These are phyloP conservation scores for Podiceps cristatus DNA, from an alignment of 2,113 vertebrate species.

Conservation along the genomic window DNA sequence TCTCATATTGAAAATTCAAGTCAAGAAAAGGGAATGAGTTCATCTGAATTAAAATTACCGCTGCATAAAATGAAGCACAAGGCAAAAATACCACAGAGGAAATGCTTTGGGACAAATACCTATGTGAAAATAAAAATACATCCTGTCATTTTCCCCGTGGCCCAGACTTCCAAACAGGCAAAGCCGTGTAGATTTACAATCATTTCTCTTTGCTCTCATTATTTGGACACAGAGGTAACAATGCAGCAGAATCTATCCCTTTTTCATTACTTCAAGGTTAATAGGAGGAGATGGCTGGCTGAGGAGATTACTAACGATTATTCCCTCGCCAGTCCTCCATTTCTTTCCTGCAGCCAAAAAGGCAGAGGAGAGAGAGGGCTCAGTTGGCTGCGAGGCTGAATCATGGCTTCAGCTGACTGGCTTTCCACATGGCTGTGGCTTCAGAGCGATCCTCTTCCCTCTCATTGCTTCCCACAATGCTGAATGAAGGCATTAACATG, in stretches of 20 bases:
- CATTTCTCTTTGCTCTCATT: neutral
- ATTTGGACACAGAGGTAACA: neutral
- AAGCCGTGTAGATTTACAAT: neutral
- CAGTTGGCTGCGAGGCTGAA: neutral
- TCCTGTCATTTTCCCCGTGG: neutral
- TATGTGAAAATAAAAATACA: neutral
- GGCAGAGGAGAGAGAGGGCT: neutral
- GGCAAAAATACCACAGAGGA: neutral
- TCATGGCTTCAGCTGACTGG: neutral
- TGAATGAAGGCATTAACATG: neutral
- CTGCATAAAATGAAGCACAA: neutral
- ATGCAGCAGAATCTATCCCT: neutral
- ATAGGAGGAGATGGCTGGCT: neutral
- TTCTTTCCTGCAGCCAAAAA: neutral
- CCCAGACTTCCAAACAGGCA: neutral
- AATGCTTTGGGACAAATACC: neutral
- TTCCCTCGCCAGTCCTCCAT: neutral
- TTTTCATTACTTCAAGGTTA: conserved; percentile 43
- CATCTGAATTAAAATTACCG: conserved; percentile 30
- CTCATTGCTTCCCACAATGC: neutral
- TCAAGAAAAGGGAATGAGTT: neutral
- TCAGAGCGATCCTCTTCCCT: neutral
- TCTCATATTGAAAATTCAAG: neutral
- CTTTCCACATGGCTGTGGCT: neutral
- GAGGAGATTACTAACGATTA: neutral